Evolutionary conservation across 2,797 vertebrate species (phyloP).

Genomic region (Tinamus major): DNA sequence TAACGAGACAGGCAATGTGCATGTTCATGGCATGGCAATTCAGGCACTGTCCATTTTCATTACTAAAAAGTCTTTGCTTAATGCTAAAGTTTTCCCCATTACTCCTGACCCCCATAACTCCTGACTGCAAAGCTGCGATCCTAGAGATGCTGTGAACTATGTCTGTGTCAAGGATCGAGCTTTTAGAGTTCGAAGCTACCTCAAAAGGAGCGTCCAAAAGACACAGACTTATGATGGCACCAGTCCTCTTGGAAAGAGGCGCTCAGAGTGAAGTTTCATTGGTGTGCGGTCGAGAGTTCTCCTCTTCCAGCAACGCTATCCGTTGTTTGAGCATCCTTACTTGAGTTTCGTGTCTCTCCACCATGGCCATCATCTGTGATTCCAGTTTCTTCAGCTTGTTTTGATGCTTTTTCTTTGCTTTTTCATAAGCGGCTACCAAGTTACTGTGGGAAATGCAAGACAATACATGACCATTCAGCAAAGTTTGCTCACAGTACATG

Average conservation of each 20-base stretch:
- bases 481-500: neutral
- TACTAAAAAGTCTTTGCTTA: conserved; percentile 44
- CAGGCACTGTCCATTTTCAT: conserved; percentile 53
- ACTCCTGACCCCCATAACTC: neutral
- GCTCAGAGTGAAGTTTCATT: conserved; percentile 89
- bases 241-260: neutral
- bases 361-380: conserved; percentile 93
- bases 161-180: conserved; percentile 5
- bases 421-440: conserved; percentile 90
- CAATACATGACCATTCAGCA: neutral
- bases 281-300: conserved; percentile 87
- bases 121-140: neutral
- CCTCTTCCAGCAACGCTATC: conserved; percentile 89
- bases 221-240: conserved; percentile 55
- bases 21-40: conserved; percentile 19
- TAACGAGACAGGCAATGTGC: conserved; percentile 32
- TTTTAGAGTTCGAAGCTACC: neutral
- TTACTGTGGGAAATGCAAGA: conserved; percentile 79
- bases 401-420: conserved; percentile 91
- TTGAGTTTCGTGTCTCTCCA: conserved; percentile 90
- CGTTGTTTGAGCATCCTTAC: conserved; percentile 90
- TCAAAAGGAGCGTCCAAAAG: conserved; percentile 12
- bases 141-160: conserved; percentile 20
- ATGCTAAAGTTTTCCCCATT: conserved; percentile 62
- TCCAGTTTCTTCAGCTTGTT: conserved; percentile 91